Percentiles rank a stretch among this genome's conserved stretches.
These are phyloP conservation scores for Porites divaricata DNA, from an alignment of 92 coral and sea anemone genomes.

Conservation along the genomic window DNA sequence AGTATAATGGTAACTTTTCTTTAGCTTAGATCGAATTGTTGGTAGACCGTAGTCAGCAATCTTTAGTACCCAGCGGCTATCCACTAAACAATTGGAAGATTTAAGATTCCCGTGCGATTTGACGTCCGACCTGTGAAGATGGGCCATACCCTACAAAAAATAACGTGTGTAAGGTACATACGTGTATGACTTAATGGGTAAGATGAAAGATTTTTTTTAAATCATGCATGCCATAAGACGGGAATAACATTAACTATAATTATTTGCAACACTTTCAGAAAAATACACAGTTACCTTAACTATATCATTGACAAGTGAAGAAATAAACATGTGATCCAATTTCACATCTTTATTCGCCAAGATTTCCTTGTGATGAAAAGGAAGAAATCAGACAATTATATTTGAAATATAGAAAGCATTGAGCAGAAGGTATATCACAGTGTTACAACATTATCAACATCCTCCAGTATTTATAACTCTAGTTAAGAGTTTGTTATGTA, in stretches of 20 bases:
- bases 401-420: not conserved
- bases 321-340: constrained; percentile 69
- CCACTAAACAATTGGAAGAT: constrained; percentile 79
- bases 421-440: not conserved
- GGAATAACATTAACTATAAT: not conserved
- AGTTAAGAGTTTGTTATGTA: no score
- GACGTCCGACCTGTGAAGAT: constrained; percentile 75
- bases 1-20: not conserved
- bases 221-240: no score
- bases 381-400: not conserved
- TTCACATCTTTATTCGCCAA: constrained; percentile 60
- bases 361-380: constrained; percentile 47
- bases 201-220: no score
- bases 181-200: no score
- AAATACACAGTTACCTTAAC: constrained; percentile 45
- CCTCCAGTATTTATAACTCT: no score
- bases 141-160: constrained; percentile 74
- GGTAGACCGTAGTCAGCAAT: constrained; percentile 83
- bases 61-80: constrained; percentile 86
- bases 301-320: constrained; percentile 62
- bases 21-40: constrained; percentile 68
- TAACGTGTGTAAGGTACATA: not conserved
- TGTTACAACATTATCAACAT: no score
- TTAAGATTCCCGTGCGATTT: constrained; percentile 82
- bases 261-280: not conserved